phyloP scores from a whole-genome alignment of 1,140 invertebrate genomes.

The Caligus rogercresseyi region DNA sequence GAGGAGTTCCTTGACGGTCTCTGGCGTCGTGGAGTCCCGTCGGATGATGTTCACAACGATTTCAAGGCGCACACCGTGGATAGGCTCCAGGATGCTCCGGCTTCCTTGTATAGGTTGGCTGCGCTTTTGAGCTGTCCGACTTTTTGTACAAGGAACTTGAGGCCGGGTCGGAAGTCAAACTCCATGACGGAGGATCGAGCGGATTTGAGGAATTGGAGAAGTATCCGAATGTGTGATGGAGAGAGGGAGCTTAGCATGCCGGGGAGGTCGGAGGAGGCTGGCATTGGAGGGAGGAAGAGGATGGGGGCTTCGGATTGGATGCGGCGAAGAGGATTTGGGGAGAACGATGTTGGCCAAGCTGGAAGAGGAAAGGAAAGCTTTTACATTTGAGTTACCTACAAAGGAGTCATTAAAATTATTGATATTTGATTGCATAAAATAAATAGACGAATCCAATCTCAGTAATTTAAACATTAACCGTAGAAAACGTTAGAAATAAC shows the following conservation, averaged over 20 bases:
- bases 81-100: constrained; percentile 73
- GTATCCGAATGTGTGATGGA: constrained; percentile 40
- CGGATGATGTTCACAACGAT: constrained; percentile 46
- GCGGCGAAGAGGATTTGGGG: not conserved
- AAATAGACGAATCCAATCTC: no score
- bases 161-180: constrained; percentile 67
- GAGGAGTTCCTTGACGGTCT: constrained; percentile 45
- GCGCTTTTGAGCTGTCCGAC: constrained; percentile 67
- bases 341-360: constrained; percentile 32
- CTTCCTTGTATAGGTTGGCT: constrained; percentile 77
- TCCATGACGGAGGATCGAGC: constrained; percentile 59
- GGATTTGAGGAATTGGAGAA: constrained; percentile 57
- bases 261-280: no score
- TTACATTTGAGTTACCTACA: no score
- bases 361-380: constrained; percentile 22
- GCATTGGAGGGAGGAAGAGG: not conserved
- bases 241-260: constrained; percentile 33
- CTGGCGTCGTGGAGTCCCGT: constrained; percentile 38
- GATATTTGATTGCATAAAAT: no score
- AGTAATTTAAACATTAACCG: no score
- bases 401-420: no score
- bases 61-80: constrained; percentile 71
- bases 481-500: no score
- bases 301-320: not conserved
- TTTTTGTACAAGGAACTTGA: constrained; percentile 84